Evolutionary conservation across 2,797 vertebrate genomes (phyloP).

Genomic region (Coregonus ussuriensis): DNA sequence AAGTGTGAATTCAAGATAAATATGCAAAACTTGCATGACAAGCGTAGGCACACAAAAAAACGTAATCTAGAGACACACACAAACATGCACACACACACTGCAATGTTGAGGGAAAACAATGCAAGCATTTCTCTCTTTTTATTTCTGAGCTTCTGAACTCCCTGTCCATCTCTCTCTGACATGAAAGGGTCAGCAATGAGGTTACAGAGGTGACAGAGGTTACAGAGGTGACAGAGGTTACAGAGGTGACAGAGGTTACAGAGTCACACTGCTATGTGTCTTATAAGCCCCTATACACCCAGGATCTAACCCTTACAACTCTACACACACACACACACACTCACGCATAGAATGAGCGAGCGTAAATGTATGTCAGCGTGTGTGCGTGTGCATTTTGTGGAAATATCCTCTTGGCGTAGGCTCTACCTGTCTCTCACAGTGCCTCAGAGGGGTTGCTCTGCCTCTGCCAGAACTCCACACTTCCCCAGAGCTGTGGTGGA

Average conservation of each 20-base stretch:
- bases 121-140: background rate
- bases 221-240: background rate
- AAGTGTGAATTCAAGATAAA: background rate
- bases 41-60: background rate
- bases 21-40: background rate
- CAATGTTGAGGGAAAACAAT: background rate
- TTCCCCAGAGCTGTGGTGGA: background rate
- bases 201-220: background rate
- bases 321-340: background rate
- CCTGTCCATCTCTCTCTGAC: background rate
- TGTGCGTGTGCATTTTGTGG: background rate
- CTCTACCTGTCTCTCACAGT: background rate
- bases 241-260: constrained; percentile 18
- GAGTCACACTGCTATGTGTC: constrained; percentile 3
- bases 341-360: too few relatives aligned
- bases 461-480: background rate
- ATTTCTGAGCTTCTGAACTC: background rate
- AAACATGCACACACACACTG: background rate
- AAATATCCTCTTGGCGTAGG: background rate
- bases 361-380: background rate
- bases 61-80: background rate
- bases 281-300: constrained; percentile 1
- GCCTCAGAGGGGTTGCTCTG: background rate
- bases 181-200: background rate
- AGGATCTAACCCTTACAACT: background rate